A percentile compares a stretch with the other conserved stretches of the same genome.
These are phyloP conservation scores for Drosophila pseudoananassae DNA, from an alignment of 1,140 invertebrate species.

Conservation along the genomic window DNA sequence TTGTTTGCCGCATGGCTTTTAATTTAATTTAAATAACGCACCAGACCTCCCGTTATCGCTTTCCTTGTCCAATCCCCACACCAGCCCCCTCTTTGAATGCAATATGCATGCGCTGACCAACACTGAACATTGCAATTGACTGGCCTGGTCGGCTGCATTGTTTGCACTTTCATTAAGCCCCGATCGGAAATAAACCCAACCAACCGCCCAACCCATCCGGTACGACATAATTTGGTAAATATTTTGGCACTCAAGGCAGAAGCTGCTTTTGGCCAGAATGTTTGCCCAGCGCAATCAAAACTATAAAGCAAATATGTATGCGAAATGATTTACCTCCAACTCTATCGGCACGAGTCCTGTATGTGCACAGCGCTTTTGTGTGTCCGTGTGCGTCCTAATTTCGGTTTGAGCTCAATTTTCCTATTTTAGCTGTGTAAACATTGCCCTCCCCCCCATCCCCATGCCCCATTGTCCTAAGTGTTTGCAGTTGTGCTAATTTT, in stretches of 20 bases:
- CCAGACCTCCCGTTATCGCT: constrained; percentile 9
- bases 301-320: constrained; percentile 56
- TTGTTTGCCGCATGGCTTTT: constrained; percentile 72
- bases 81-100: constrained; percentile 11
- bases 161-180: constrained; percentile 73
- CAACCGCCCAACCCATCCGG: constrained; percentile 2
- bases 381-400: constrained; percentile 34
- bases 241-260: constrained; percentile 70
- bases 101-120: constrained; percentile 57
- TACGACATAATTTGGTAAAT: constrained; percentile 62
- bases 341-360: constrained; percentile 1
- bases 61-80: not conserved
- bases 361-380: constrained; percentile 8
- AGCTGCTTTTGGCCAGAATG: constrained; percentile 49
- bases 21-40: constrained; percentile 79
- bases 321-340: constrained; percentile 33
- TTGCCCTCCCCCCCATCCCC: constrained; percentile 35
- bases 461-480: constrained; percentile 3
- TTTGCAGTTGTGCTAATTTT: constrained; percentile 59
- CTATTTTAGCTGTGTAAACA: constrained; percentile 63
- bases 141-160: constrained; percentile 26
- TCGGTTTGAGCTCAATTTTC: constrained; percentile 50
- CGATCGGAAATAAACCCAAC: constrained; percentile 22
- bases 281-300: constrained; percentile 49
- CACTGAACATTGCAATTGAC: constrained; percentile 44